A percentile compares a stretch with the other conserved stretches of the same genome.
These are phyloP conservation scores for Dicrurus megarhynchus DNA, from an alignment of 2,113 vertebrate species.

Conservation along the genomic window DNA sequence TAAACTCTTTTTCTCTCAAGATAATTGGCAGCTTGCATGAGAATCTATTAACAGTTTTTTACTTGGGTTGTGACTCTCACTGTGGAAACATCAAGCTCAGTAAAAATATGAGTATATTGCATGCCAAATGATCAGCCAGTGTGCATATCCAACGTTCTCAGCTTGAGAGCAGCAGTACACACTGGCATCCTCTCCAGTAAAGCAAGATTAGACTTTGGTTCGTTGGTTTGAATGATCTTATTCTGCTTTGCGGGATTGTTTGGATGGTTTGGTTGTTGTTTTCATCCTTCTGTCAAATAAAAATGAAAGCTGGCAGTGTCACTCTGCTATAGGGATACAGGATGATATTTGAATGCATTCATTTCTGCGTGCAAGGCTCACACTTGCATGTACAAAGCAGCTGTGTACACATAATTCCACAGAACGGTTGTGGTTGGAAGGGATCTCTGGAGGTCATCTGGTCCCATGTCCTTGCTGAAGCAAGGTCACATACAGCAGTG, in stretches of 20 bases:
- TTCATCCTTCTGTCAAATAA: neutral
- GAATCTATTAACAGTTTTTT: neutral
- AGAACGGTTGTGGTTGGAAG: neutral
- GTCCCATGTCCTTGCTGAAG: neutral
- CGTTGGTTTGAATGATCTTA: neutral
- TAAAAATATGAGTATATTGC: neutral
- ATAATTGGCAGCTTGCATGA: neutral
- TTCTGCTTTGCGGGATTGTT: neutral
- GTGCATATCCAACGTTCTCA: neutral
- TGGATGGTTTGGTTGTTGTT: neutral
- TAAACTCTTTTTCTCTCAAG: neutral
- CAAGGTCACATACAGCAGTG: neutral
- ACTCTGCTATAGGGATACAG: neutral
- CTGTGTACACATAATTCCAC: neutral
- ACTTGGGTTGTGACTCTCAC: neutral
- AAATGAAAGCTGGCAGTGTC: neutral
- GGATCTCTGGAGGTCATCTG: neutral
- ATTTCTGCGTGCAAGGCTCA: neutral
- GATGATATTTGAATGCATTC: neutral
- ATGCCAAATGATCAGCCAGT: neutral
- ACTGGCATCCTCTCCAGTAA: neutral
- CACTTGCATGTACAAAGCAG: neutral
- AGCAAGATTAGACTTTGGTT: neutral
- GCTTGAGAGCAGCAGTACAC: neutral
- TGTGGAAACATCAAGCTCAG: neutral